These are phyloP conservation scores for Erebia ligea DNA, from an alignment of 2,888 invertebrate genomes.

Conservation along the genomic window DNA sequence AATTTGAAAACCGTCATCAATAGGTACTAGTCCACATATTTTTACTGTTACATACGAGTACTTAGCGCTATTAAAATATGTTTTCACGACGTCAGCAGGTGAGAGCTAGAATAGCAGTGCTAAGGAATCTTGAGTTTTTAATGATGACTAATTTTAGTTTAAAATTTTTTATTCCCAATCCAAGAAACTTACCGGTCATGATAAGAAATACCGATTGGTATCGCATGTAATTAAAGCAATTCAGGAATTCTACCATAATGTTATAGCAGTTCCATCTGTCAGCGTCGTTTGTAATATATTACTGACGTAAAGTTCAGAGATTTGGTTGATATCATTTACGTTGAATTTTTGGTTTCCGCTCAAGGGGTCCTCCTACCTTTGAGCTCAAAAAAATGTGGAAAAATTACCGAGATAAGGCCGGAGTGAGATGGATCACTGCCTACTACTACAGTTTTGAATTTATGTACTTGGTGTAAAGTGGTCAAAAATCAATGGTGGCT, in stretches of 20 bases:
- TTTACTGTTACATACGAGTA: too few relatives aligned
- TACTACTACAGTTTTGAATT: slow-evolving; percentile 46
- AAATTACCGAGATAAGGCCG: slow-evolving; percentile 68
- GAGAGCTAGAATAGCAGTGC: neutral
- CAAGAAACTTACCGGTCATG: slow-evolving; percentile 16
- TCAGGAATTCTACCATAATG: slow-evolving; percentile 67
- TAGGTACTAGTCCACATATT: too few relatives aligned
- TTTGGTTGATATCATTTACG: slow-evolving; percentile 69
- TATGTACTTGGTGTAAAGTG: neutral
- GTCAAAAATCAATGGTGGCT: neutral
- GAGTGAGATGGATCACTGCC: slow-evolving; percentile 72
- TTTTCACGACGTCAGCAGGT: neutral
- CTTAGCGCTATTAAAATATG: too few relatives aligned
- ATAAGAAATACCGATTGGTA: slow-evolving; percentile 69
- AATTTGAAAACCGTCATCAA: too few relatives aligned
- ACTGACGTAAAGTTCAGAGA: slow-evolving; percentile 77
- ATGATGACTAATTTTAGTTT: slow-evolving; percentile 22
- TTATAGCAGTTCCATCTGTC: slow-evolving; percentile 71
- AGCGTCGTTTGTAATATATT: slow-evolving; percentile 75
- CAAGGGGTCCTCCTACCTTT: slow-evolving; percentile 60
- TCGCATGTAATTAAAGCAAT: slow-evolving; percentile 77
- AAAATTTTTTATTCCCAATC: slow-evolving; percentile 2
- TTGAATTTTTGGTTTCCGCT: slow-evolving; percentile 73
- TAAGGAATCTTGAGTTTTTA: slow-evolving; percentile 12
- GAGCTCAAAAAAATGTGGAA: slow-evolving; percentile 69